Evolutionary conservation across 1,140 invertebrate genomes (phyloP), one percentile per base, ranked within the genome.

Genomic region (Aleiodes sp.): DNA sequence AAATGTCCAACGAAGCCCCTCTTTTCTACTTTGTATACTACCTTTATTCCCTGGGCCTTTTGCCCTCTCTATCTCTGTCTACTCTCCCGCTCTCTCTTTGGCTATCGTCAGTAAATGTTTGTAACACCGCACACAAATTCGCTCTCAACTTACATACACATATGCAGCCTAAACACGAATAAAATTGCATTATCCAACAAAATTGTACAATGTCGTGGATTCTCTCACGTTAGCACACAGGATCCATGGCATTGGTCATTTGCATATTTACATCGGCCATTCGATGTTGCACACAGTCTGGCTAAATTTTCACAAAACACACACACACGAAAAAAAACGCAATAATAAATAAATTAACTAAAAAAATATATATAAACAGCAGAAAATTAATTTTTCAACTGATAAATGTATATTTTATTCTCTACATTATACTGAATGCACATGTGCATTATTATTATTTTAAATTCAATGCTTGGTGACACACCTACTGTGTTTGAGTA

Each of bases 1-100:
- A 84, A 84, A 84, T 84, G 68, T 8, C 46, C 46, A 52, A 26
- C 26, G 60, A 62, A 57, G 66, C 59, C 21, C 28, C 39, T 66
- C 39, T 52, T 33, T 65, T 52, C 26, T 52, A 14, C 43, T 65
- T 65, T 33, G 41, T 46, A 52, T 31, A 46, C 9, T 16, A 31
- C 6, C 41, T n/a, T n/a, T n/a, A n/a, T n/a, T n/a, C n/a, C n/a
- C n/a, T n/a, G n/a, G n/a, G n/a, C n/a, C n/a, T n/a, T n/a, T n/a
- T n/a, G n/a, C n/a, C n/a, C n/a, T n/a, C n/a, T n/a, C n/a, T n/a
- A n/a, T n/a, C n/a, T n/a, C n/a, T n/a, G n/a, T n/a, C n/a, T n/a
- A n/a, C 21, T 10, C 41, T 19, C 41, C 14, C n/a, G 2, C 16
- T 19, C 14, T 41, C 61, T 14, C 39, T 65, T 28, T 19, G 28